Conservation (phyloP, 1,140 invertebrate genomes). For the Rhagoletis pomonella region DNA sequence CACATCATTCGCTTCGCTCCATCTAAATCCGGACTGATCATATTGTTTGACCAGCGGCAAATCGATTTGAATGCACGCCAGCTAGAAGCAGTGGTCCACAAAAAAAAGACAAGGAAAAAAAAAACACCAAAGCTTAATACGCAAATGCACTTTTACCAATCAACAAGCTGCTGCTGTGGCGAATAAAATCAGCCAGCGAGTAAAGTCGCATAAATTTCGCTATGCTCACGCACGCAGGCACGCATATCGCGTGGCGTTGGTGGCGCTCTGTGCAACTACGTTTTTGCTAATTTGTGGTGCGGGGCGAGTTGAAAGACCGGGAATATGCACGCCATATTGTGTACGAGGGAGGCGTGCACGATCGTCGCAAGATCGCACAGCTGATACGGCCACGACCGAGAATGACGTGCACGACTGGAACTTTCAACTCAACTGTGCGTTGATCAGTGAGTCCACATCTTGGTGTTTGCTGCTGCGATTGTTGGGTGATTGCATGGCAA, state of each 20-base stretch:
- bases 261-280: constrained; percentile 17
- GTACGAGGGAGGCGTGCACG: constrained; percentile 38
- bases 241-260: background rate
- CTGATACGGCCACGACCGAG: constrained; percentile 40
- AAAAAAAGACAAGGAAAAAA: background rate
- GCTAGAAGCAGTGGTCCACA: background rate
- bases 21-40: background rate
- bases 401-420: constrained; percentile 38
- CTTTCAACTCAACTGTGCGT: constrained; percentile 6
- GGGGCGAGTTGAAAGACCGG: background rate
- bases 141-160: background rate
- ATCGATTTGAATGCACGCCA: background rate
- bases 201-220: background rate
- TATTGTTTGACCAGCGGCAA: background rate
- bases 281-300: constrained; percentile 20
- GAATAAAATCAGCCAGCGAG: background rate
- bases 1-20: background rate
- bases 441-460: constrained; percentile 30
- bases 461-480: background rate
- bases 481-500: constrained; percentile 12
- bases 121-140: background rate
- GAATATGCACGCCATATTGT: background rate
- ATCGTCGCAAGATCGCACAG: constrained; percentile 46
- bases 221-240: background rate
- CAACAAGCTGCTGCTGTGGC: background rate